Base-by-base conservation (phyloP, 2,797 vertebrate species). In the Danio choprae region DNA sequence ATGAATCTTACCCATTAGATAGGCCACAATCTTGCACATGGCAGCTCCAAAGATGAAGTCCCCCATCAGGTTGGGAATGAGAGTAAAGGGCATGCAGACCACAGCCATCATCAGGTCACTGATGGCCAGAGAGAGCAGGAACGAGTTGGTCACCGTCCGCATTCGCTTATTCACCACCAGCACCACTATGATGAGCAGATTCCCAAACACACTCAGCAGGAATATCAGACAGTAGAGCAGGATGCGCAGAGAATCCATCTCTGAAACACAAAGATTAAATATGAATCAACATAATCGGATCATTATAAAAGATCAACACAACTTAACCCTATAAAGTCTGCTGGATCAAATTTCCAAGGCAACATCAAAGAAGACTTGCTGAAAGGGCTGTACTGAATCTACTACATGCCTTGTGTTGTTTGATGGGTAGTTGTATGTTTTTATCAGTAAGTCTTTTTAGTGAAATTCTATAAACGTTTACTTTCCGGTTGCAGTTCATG, bases 1-100 rank as follows among this genome's bases (percentile, higher is more conserved):
- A 74, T 46, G 0, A 50, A 5, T 48, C 94, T 91, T 88, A 98
- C 97, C 97, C 97, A 99, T 99, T 73, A 98, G 94, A 90, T 98
- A 99, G 83, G 96, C 90, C 65, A 97, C 92, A 0, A 95, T 94
- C 90, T 96, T 97, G 94, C 97, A 98, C 94, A 98, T 92, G 44
- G 92, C 90, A 0, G 95, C 94, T 16, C 97, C 97, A 56, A 99
- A 98, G 92, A 98, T 85, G 92, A 99, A 99, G 85, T 96, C 94
- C 82, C 95, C 94, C 89, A 98, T 94, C 77, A 99, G 93, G 90
- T 91, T 96, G 82, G 97, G 97, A 88, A 98, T 91, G 77, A 98
- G 94, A 9, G 93, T 97, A 93, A 99, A 98, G 83, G 97, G 97
- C 95, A 99, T 97, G 88, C 97, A 99, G 89, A 97, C 95, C 59